A percentile compares a stretch with the other conserved stretches of the same genome.
phyloP scores from a whole-genome alignment of 2,113 vertebrate genomes.

The Kobus ellipsiprymnus region DNA sequence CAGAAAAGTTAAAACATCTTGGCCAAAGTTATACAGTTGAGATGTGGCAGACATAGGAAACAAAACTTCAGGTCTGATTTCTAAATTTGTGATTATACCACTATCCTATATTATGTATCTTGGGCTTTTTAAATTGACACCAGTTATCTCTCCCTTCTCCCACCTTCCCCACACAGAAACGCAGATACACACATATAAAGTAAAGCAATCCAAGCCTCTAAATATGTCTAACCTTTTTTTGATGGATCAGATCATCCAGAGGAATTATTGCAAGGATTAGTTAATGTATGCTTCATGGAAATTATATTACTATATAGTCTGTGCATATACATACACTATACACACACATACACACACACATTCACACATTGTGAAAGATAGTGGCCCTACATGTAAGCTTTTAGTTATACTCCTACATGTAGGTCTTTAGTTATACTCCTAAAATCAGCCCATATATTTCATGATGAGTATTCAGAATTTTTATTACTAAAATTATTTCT shows the following conservation, averaged over 20 bases:
- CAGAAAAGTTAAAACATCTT: background rate
- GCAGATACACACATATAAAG: background rate
- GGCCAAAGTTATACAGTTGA: background rate
- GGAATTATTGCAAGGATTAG: background rate
- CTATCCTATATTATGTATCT: background rate
- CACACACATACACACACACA: background rate
- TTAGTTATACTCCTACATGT: background rate
- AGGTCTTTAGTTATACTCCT: background rate
- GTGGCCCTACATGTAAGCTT: background rate
- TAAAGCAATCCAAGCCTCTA: background rate
- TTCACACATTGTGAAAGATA: background rate
- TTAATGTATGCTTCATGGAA: background rate
- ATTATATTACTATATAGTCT: background rate
- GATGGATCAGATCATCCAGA: background rate
- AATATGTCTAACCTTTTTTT: background rate
- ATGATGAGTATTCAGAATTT: background rate
- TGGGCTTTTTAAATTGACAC: background rate
- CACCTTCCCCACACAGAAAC: accelerated
- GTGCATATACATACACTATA: background rate
- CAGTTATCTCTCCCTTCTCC: background rate
- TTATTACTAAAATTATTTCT: background rate
- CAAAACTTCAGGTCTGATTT: background rate
- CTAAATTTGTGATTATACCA: background rate
- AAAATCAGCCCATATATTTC: background rate
- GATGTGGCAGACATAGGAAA: background rate